A percentile compares a stretch with the other conserved stretches of the same genome.
phyloP scores from a whole-genome alignment of 2,888 invertebrate species.

The Ochropacha duplaris region DNA sequence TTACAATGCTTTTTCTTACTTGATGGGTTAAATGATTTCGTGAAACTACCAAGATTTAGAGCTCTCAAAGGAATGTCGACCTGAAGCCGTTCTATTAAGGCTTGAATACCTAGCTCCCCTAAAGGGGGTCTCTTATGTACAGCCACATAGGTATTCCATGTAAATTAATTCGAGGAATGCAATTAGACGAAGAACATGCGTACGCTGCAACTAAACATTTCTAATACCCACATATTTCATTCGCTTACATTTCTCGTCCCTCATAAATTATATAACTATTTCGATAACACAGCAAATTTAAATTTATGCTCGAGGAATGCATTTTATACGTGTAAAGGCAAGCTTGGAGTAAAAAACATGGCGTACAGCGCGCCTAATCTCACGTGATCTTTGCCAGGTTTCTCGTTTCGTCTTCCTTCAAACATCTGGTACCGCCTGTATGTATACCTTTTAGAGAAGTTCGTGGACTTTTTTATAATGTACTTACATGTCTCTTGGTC shows the following conservation, averaged over 20 bases:
- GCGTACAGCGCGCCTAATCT: constrained; percentile 55
- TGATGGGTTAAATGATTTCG: too few species aligned
- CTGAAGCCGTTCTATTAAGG: neutral
- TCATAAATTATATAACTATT: constrained; percentile 76
- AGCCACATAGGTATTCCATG: constrained; percentile 14
- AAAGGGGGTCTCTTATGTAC: neutral
- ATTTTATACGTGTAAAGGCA: constrained; percentile 68
- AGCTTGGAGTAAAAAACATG: constrained; percentile 63
- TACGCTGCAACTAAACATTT: constrained; percentile 48
- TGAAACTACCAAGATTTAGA: neutral
- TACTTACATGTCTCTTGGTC: neutral
- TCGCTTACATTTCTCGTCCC: constrained; percentile 58
- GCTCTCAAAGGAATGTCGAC: neutral
- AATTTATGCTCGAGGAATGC: constrained; percentile 74
- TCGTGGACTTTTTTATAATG: constrained; percentile 1
- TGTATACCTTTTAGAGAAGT: constrained; percentile 7
- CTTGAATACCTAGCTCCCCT: neutral
- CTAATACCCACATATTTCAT: constrained; percentile 58
- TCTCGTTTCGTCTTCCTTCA: constrained; percentile 36
- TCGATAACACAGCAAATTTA: constrained; percentile 76
- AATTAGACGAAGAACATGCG: constrained; percentile 58
- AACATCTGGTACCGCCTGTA: constrained; percentile 40
- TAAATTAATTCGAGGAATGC: constrained; percentile 41
- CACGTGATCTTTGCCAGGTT: constrained; percentile 63
- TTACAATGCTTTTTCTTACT: too few species aligned